Percentiles rank a stretch among this genome's conserved stretches.
Conservation (phyloP, 2,888 invertebrate genomes). For the Teleiodes luculella region DNA sequence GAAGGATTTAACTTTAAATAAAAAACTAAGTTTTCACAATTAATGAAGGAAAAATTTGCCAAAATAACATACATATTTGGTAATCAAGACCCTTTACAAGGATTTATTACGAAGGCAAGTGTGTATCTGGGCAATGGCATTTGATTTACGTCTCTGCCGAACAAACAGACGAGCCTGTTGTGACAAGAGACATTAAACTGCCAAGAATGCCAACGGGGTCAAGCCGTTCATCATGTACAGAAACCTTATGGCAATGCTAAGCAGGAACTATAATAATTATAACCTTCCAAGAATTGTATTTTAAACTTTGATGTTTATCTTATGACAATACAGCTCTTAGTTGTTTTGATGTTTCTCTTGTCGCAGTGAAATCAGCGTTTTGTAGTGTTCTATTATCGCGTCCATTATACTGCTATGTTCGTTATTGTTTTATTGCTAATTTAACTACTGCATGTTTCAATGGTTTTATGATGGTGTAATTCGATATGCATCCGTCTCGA, state of each 20-base stretch:
- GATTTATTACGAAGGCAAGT: neutral
- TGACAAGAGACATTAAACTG: constrained; percentile 12
- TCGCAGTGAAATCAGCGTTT: too few species aligned
- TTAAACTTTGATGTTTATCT: neutral
- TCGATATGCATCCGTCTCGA: too few species aligned
- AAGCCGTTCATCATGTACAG: neutral
- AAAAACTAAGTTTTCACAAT: too few species aligned
- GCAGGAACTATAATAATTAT: neutral
- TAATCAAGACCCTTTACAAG: too few species aligned
- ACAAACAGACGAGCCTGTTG: constrained; percentile 22
- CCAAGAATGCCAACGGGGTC: constrained; percentile 15
- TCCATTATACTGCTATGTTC: too few species aligned
- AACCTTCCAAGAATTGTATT: neutral
- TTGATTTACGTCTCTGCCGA: constrained; percentile 25
- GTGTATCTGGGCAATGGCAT: constrained; percentile 8
- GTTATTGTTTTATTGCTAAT: too few species aligned
- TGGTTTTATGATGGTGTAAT: too few species aligned
- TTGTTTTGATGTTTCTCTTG: neutral
- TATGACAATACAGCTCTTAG: neutral
- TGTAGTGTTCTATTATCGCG: too few species aligned
- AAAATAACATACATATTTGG: too few species aligned
- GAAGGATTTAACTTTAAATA: too few species aligned
- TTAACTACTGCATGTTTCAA: too few species aligned
- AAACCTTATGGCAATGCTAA: constrained; percentile 1
- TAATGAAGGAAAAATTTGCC: too few species aligned